These are phyloP conservation scores for Drosophila aff. DNA, from an alignment of 1,140 invertebrate species.

Conservation along the genomic window DNA sequence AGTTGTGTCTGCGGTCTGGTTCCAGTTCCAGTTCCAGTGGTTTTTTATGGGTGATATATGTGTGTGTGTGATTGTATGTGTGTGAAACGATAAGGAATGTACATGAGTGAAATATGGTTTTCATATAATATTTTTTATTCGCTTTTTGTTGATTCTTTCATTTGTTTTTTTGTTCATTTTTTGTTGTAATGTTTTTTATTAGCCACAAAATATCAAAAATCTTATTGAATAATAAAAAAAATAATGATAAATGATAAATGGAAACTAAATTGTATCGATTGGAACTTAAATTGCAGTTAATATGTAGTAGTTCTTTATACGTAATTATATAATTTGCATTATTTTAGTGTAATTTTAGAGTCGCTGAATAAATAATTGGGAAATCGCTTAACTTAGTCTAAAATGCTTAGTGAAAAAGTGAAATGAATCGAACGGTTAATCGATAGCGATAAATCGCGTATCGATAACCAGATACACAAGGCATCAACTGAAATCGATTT, in stretches of 20 bases:
- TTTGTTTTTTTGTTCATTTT: constrained; percentile 21
- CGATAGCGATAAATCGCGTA: neutral
- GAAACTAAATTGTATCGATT: constrained; percentile 68
- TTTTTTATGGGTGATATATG: constrained; percentile 10
- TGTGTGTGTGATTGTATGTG: constrained; percentile 1
- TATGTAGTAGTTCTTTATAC: constrained; percentile 34
- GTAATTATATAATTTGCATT: constrained; percentile 38
- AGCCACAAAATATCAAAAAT: constrained; percentile 47
- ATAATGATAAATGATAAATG: constrained; percentile 40
- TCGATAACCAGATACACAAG: constrained; percentile 6
- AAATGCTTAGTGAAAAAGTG: constrained; percentile 18
- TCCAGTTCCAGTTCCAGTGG: constrained; percentile 6
- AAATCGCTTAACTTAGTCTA: constrained; percentile 44
- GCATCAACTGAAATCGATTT: constrained; percentile 16
- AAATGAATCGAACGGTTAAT: constrained; percentile 2
- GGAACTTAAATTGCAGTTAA: constrained; percentile 79
- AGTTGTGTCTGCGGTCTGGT: constrained; percentile 34
- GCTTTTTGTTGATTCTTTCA: constrained; percentile 43
- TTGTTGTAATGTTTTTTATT: constrained; percentile 17
- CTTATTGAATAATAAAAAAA: constrained; percentile 37
- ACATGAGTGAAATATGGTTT: constrained; percentile 60
- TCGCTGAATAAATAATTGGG: constrained; percentile 51
- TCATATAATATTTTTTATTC: constrained; percentile 47
- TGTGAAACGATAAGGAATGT: constrained; percentile 44
- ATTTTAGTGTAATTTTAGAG: constrained; percentile 47